Base-by-base conservation (phyloP, 2,888 invertebrate genomes). In the Phortica okadai region DNA sequence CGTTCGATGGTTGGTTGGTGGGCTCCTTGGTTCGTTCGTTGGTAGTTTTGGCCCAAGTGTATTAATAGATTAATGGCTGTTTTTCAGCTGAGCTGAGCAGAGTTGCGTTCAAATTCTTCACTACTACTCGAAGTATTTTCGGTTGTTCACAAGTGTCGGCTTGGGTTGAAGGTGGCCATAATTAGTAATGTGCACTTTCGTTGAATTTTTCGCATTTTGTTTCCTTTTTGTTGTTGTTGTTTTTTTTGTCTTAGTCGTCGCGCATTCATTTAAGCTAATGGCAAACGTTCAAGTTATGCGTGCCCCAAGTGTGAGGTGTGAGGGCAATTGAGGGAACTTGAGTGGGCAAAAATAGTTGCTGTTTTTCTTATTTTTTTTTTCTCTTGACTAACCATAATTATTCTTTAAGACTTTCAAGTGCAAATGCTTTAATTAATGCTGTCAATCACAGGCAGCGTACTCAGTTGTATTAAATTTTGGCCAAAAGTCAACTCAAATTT, bases 61-160 rank as follows among this genome's bases (percentile, higher is more conserved):
- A 82, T 82, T 85, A 85, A 84, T 86, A 85, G 85, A 85, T 85
- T 85, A 85, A 85, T 85, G 85, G 79, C 76, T 56, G 25, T 54
- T 56, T 56, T 56, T 62, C 8, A 62, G 25, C 62, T 62, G 62
- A 62, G 25, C 62, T 62, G 21, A 21, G 59, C 59, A 16, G 21
- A 6, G 6, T 21, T 21, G 62, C n/a, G 25, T 21, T 25, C 25
- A 25, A 25, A n/a, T 62, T 16, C n/a, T 10, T 62, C 10, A 5
- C 21, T 59, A 10, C 50, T 25, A 10, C 25, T 62, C 25, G n/a
- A 56, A 56, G 56, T 56, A 56, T n/a, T 56, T 6, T 56, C 5
- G 16, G 56, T 56, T 56, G 16, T 11, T n/a, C 16, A 56, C 54
- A 16, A 59, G 59, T 59, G 59, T 16, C 14, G 66, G 42, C 21